These are phyloP conservation scores for Hydractinia echinata DNA, from an alignment of 30 jellyfish, hydroid and myxozoan genomes.

Conservation along the genomic window DNA sequence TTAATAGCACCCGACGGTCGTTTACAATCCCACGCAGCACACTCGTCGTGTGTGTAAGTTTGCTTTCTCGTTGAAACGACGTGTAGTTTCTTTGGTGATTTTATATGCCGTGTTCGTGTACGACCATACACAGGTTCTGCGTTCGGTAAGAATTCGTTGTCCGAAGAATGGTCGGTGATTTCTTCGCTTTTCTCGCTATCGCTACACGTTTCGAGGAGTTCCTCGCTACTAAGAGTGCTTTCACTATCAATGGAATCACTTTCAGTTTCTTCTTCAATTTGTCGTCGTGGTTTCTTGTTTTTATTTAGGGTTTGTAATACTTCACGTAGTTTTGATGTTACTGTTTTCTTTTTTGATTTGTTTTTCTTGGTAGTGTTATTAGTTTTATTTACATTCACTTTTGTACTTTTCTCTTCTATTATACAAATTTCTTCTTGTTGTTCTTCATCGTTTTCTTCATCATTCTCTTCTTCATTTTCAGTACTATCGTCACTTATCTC, in stretches of 20 bases:
- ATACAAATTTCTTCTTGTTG: background rate
- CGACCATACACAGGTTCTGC: background rate
- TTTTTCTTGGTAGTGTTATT: background rate
- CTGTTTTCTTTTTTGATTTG: background rate
- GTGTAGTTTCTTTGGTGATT: background rate
- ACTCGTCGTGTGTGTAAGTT: constrained; percentile 37
- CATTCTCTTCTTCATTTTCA: no score
- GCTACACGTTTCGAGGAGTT: background rate
- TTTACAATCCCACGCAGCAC: constrained; percentile 61
- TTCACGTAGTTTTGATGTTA: background rate
- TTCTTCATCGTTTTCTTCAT: no score
- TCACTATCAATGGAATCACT: background rate
- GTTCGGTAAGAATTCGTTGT: constrained; percentile 1
- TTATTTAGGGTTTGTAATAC: background rate
- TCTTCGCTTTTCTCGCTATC: constrained; percentile 15
- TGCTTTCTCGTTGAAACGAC: background rate
- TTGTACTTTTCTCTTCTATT: background rate
- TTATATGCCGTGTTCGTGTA: background rate
- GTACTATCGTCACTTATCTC: background rate
- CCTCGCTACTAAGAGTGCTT: background rate
- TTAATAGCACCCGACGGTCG: constrained; percentile 52
- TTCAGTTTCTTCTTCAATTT: background rate
- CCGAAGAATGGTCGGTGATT: constrained; percentile 7
- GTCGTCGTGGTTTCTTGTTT: background rate
- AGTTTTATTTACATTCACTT: background rate